Evolutionary conservation across 2,797 vertebrate genomes (phyloP), one percentile per base, ranked within the genome.

Genomic region (Pangasius macronema): DNA sequence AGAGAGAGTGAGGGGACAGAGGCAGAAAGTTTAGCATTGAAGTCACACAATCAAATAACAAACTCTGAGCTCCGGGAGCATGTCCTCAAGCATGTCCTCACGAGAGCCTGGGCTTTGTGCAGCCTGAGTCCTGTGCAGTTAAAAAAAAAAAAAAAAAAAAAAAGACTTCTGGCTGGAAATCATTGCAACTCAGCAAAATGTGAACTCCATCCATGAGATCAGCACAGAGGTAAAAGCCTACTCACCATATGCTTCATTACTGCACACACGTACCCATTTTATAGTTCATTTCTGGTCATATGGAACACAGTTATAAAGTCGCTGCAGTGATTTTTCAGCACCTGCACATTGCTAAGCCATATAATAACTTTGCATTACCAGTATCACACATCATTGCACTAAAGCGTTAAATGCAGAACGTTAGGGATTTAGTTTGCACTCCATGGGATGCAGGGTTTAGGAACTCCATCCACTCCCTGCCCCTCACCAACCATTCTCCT

Each of bases 1-100:
- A 88, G 49, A 88, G 55, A 87, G 84, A 90, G 93, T 93, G 92
- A 92, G 88, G 91, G 91, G 91, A 94, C 85, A 89, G 92, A 91
- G 92, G 92, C 93, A 90, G 91, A 93, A 94, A 93, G 93, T 94
- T 93, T 92, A 88, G 88, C 90, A 90, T 89, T 83, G 91, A 93
- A 92, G 90, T 93, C 92, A 91, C 89, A 89, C 94, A 93, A 95
- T 95, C 94, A 94, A 95, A 95, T 95, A 94, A 95, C 91, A 93
- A 94, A 91, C 91, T 89, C 89, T 55, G 90, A 87, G 85, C 90
- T 90, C 89, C 86, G 91, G 87, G 89, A 76, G 88, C 76, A 85
- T 65, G 90, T 94, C 80, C 92, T 91, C 42, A 81, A 76, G 88
- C 76, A 85, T 65, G 90, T 94, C 80, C 92, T 91, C 42, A 81